These are phyloP conservation scores for Thrips palmi DNA, from an alignment of 1,140 invertebrate genomes.

Conservation along the genomic window DNA sequence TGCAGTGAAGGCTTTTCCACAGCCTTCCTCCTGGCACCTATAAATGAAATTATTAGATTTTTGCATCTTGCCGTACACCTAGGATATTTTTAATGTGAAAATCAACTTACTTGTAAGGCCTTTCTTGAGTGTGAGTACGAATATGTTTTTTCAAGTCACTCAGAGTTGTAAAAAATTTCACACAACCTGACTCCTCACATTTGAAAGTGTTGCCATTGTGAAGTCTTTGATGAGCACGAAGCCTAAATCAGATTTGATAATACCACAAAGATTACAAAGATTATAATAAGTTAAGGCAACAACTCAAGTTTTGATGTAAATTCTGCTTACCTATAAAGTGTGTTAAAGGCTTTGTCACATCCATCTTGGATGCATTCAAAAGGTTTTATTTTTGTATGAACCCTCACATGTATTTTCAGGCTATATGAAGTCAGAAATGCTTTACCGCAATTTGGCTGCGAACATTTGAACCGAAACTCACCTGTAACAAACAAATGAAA, in stretches of 20 bases:
- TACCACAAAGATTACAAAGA: neutral
- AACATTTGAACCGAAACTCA: slow-evolving; percentile 85
- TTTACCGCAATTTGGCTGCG: slow-evolving; percentile 72
- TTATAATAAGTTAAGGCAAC: slow-evolving; percentile 10
- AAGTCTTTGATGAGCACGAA: slow-evolving; percentile 78
- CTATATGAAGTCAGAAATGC: slow-evolving; percentile 89
- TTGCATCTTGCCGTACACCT: neutral
- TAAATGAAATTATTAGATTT: slow-evolving; percentile 1
- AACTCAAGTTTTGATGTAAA: slow-evolving; percentile 2
- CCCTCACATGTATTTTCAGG: slow-evolving; percentile 83
- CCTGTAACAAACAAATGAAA: slow-evolving; percentile 36
- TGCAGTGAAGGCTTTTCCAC: slow-evolving; percentile 79
- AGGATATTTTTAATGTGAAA: neutral
- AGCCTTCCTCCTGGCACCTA: slow-evolving; percentile 36
- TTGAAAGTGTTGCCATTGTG: slow-evolving; percentile 94
- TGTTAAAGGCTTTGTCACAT: slow-evolving; percentile 89
- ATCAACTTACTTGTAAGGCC: slow-evolving; percentile 64
- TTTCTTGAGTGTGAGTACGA: slow-evolving; percentile 79
- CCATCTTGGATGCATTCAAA: slow-evolving; percentile 57
- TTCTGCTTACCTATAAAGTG: slow-evolving; percentile 51
- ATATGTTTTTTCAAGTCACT: slow-evolving; percentile 88
- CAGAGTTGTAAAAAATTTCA: slow-evolving; percentile 83
- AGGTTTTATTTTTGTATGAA: slow-evolving; percentile 88
- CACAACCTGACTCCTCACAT: slow-evolving; percentile 63
- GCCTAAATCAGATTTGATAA: slow-evolving; percentile 28